phyloP scores from a whole-genome alignment of 2,797 vertebrate species.

The Mallotus villosus region DNA sequence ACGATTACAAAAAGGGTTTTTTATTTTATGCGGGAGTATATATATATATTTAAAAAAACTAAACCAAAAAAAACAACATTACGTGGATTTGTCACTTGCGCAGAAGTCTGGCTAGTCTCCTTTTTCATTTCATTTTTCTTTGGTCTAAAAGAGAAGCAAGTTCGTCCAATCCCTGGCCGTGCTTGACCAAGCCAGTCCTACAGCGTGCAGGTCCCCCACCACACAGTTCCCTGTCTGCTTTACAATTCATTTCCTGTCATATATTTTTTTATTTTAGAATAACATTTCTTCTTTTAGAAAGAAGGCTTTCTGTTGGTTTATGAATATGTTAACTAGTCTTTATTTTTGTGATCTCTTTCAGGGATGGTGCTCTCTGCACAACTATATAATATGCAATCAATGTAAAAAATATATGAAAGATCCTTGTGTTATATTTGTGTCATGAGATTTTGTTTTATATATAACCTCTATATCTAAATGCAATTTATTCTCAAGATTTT shows the following conservation, averaged over 20 bases:
- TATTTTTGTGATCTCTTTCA: slow-evolving; percentile 22
- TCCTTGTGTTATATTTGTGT: slow-evolving; percentile 24
- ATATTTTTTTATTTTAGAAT: neutral
- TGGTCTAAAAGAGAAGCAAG: neutral
- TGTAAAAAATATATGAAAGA: slow-evolving; percentile 6
- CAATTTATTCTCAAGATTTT: slow-evolving; percentile 23
- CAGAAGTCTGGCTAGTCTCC: neutral
- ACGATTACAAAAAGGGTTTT: too few species aligned
- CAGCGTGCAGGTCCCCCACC: too few species aligned
- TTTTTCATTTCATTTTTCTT: neutral
- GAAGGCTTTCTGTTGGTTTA: slow-evolving; percentile 17
- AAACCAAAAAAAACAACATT: neutral
- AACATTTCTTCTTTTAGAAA: neutral
- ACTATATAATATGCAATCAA: slow-evolving; percentile 18
- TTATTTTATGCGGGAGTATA: neutral
- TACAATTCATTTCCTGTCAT: too few species aligned
- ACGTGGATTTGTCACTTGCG: neutral
- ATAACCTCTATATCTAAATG: slow-evolving; percentile 12
- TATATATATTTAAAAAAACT: neutral
- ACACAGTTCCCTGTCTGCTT: too few species aligned
- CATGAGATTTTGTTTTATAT: slow-evolving; percentile 17
- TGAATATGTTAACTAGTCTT: slow-evolving; percentile 7
- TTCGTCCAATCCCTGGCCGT: slow-evolving; percentile 4
- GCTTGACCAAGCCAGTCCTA: neutral
- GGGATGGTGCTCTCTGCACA: slow-evolving; percentile 14